Evolutionary conservation across 2,888 invertebrate genomes (phyloP), one percentile per base, ranked within the genome.

Genomic region (Ferrisia virgata): DNA sequence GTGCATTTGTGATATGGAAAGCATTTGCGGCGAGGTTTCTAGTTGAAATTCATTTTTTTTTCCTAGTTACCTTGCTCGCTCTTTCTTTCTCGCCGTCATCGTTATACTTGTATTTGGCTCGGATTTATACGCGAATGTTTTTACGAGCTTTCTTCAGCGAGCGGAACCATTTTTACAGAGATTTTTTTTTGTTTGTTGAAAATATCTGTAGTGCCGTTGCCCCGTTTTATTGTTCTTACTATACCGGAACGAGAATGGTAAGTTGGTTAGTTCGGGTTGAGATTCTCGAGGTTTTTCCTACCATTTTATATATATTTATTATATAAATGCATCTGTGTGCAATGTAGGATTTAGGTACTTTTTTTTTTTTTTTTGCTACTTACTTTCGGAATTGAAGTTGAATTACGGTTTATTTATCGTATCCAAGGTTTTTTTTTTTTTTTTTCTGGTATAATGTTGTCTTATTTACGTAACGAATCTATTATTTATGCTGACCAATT

Each of bases 101-200:
- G 58, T 25, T n/a, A n/a, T n/a, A n/a, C n/a, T n/a, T n/a, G n/a
- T 64, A 64, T n/a, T 64, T 25, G 9, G 11, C 58, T 31, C 33
- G 22, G 25, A 72, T 72, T 72, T 72, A 36, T 31, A 31, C 72
- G 72, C n/a, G 72, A 72, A 33, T 72, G 33, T 72, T 72, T 72
- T 33, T 33, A 72, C 72, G 33, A 72, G 72, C 31, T 72, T 72
- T 72, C 72, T 33, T 33, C 72, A 47, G 47, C 31, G 13, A 72
- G 72, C 33, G 72, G 72, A 72, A 72, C 31, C 72, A n/a, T 72
- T 72, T 33, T n/a, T 18, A 28, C 58, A 28, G 58, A 11, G 58
- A 47, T 47, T 28, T 25, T 64, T 64, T 64, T 64, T 28, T 28
- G 9, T 64, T 64, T 22, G 53, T 53, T 64, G 22, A 64, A 64